Evolutionary conservation across 2,113 vertebrate species (phyloP).

Genomic region (Rostratula benghalensis): DNA sequence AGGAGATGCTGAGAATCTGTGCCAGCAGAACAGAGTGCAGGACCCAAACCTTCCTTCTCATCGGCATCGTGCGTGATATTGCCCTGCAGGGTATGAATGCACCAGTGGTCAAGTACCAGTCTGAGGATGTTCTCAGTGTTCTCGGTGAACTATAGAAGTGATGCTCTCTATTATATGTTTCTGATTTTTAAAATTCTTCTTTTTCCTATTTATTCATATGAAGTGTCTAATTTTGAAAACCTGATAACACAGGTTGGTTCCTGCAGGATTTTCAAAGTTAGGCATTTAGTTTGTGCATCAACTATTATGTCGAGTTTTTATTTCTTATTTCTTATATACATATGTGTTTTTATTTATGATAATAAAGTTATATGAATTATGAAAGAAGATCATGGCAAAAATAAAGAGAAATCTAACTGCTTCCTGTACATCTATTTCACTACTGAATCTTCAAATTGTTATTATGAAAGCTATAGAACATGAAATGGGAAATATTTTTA

Average conservation of each 20-base stretch:
- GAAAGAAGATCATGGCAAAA: background rate
- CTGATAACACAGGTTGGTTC: background rate
- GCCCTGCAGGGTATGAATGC: background rate
- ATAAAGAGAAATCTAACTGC: background rate
- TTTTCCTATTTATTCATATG: background rate
- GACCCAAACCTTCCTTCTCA: background rate
- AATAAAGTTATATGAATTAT: background rate
- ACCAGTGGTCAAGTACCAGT: background rate
- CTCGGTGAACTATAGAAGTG: background rate
- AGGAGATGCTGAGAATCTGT: background rate
- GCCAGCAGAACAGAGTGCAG: background rate
- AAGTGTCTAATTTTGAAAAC: background rate
- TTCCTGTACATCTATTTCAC: background rate
- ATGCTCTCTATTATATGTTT: background rate
- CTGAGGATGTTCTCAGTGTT: background rate
- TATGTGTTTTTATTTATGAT: background rate
- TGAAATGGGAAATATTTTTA: background rate
- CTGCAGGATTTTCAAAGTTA: background rate
- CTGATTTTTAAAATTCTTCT: background rate
- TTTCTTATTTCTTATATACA: background rate
- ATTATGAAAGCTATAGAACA: background rate
- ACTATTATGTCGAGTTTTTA: background rate
- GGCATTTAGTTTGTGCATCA: background rate
- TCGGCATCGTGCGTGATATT: background rate
- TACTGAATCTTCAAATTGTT: background rate